Conservation (phyloP, 2,888 invertebrate genomes). For the Catotricha subobsoleta region DNA sequence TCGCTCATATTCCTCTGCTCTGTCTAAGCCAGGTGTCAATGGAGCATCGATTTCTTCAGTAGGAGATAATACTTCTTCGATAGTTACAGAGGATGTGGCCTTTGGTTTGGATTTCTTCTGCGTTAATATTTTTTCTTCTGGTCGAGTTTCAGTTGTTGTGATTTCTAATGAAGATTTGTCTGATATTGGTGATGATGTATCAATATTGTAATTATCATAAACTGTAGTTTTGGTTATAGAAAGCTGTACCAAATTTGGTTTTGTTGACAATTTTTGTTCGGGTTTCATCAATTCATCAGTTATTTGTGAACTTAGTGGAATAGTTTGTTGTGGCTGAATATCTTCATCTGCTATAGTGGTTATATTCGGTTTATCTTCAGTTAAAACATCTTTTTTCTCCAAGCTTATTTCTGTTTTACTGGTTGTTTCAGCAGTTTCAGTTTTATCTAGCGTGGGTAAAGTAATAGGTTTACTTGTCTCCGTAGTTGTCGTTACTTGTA, state of each 20-base stretch:
- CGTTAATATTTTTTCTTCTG: constrained; percentile 6
- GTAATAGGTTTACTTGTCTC: too few relatives aligned
- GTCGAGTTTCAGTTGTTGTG: neutral
- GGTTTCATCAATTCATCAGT: too few relatives aligned
- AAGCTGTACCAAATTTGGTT: constrained; percentile 18
- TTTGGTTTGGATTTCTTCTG: constrained; percentile 13
- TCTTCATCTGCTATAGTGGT: neutral
- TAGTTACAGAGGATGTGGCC: constrained; percentile 32
- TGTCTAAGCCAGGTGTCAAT: constrained; percentile 32
- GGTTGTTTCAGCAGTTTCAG: too few relatives aligned
- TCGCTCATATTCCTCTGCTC: constrained; percentile 11
- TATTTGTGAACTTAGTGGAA: too few relatives aligned
- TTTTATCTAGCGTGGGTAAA: too few relatives aligned
- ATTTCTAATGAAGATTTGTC: too few relatives aligned
- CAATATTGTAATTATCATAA: constrained; percentile 16
- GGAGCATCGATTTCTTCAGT: constrained; percentile 30
- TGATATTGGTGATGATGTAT: too few relatives aligned
- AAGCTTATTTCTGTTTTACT: too few relatives aligned
- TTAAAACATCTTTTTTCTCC: too few relatives aligned
- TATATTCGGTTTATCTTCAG: too few relatives aligned
- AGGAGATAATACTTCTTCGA: constrained; percentile 34
- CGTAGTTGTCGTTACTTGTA: too few relatives aligned
- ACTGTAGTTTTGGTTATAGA: constrained; percentile 23
- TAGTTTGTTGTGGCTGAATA: neutral
- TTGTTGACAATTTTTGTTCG: neutral